Evolutionary conservation across 2,113 vertebrate genomes (phyloP), one percentile per base, ranked within the genome.

Genomic region (Microcebus tavaratra): DNA sequence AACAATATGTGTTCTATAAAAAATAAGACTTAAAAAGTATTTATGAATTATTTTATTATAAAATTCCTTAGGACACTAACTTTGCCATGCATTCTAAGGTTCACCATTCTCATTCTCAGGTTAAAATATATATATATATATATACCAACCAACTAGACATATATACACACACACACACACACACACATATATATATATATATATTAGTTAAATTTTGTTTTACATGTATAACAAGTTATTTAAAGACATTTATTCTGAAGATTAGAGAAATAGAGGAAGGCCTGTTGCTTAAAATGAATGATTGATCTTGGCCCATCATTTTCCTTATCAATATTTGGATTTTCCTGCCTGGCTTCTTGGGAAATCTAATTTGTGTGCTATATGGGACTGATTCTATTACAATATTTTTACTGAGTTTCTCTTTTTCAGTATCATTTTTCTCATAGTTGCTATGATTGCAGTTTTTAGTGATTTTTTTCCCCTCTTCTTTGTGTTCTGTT

Each of bases 331-430:
- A 14, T 39, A 67, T 97, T 97, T 97, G 39, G 31, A 53, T 97
- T 93, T 85, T 80, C 31, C 95, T 23, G 0, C 57, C 78, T 97
- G 3, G 42, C n/a, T 97, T 80, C 89, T 80, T 84, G 3, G 80
- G 2, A 59, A 92, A 75, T 90, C 2, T 93, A 80, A 93, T 4
- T 82, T 79, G 45, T 95, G 42, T 63, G n/a, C 90, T 92, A 34
- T 61, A 79, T 94, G 57, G 5, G n/a, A 39, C 17, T 93, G 68
- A 93, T 53, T 92, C 13, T 84, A 3, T 97, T 97, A 70, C 4
- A 67, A 36, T 88, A 78, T 87, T 96, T 85, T 70, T 36, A 96
- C 70, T 45, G 67, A 96, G 31, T 95, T 97, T 96, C 67, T 92
- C 70, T 95, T 95, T 78, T 20, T 90, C n/a, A 31, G 8, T n/a